Evolutionary conservation across 2,797 vertebrate genomes (phyloP).

Genomic region (Arnoldichthys spilopterus): DNA sequence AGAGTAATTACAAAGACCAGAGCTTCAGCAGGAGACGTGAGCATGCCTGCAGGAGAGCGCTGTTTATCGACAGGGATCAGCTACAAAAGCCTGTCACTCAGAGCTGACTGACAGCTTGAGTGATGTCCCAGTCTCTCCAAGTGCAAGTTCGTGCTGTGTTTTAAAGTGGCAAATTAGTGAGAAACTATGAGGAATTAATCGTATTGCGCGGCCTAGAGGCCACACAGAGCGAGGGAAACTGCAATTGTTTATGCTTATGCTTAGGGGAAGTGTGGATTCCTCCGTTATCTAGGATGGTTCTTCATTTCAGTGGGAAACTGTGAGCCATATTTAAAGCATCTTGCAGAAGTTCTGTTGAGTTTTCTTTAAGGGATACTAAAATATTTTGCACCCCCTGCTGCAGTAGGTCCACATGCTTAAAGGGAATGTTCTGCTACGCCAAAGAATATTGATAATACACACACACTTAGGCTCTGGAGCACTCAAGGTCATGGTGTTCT

Average conservation of each 20-base stretch:
- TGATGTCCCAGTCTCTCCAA: conserved; percentile 16
- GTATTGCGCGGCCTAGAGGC: conserved; percentile 25
- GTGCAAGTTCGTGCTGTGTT: conserved; percentile 31
- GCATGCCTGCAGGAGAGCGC: background rate
- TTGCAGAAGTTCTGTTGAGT: background rate
- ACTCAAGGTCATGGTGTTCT: conserved; percentile 31
- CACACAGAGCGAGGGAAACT: conserved; percentile 10
- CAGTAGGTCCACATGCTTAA: background rate
- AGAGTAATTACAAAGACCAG: conserved; percentile 23
- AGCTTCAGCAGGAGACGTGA: conserved; percentile 23
- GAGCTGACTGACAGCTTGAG: conserved; percentile 38
- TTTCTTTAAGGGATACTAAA: too few species aligned
- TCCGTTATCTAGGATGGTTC: background rate
- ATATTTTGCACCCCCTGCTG: too few species aligned
- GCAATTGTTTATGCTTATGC: conserved; percentile 36
- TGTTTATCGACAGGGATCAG: conserved; percentile 34
- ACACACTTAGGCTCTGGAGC: background rate
- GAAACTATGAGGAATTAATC: conserved; percentile 7
- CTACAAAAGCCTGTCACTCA: conserved; percentile 32
- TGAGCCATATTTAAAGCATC: background rate
- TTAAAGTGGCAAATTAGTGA: background rate
- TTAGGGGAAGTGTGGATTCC: conserved; percentile 30
- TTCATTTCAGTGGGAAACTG: background rate
- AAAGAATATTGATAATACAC: conserved; percentile 15
- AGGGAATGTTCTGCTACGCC: background rate